Percentiles rank a stretch among this genome's conserved stretches.
These are phyloP conservation scores for Desoria tigrina DNA, from an alignment of 2,888 invertebrate genomes.

Conservation along the genomic window DNA sequence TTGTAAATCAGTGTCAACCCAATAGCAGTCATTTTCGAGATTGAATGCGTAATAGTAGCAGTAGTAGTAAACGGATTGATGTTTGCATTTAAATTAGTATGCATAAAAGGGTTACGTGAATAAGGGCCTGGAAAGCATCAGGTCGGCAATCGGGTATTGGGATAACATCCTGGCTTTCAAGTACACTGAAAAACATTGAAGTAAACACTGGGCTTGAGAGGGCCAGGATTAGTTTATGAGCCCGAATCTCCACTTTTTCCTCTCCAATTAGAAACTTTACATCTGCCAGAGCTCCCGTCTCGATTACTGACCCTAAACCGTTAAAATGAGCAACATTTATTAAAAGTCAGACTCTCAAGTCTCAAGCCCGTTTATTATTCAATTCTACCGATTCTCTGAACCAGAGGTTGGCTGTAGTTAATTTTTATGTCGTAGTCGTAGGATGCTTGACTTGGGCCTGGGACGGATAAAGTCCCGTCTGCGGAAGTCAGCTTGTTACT, in stretches of 20 bases:
- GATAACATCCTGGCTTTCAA: conserved; percentile 25
- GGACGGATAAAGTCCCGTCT: neutral
- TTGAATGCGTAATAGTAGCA: too few species aligned
- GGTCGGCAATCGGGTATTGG: conserved; percentile 44
- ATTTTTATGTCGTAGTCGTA: conserved; percentile 19
- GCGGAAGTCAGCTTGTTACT: neutral
- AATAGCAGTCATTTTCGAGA: too few species aligned
- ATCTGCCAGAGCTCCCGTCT: conserved; percentile 32
- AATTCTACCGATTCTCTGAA: conserved; percentile 32
- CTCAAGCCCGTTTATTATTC: conserved; percentile 4
- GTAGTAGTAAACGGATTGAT: too few species aligned
- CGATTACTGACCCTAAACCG: conserved; percentile 16
- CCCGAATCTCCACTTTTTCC: conserved; percentile 23
- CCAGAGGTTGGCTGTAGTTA: conserved; percentile 30
- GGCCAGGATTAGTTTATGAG: conserved; percentile 47
- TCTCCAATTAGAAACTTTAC: conserved; percentile 38
- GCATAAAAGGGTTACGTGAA: conserved; percentile 32
- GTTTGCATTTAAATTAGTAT: conserved; percentile 1
- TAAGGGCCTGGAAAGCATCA: conserved; percentile 36
- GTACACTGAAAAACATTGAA: conserved; percentile 46
- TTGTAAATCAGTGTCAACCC: too few species aligned
- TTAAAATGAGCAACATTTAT: neutral
- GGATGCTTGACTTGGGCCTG: neutral
- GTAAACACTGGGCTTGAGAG: conserved; percentile 47
- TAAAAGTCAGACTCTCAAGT: conserved; percentile 9